phyloP scores from a whole-genome alignment of 2,797 vertebrate species.

The Schizopygopsis pylzovi region DNA sequence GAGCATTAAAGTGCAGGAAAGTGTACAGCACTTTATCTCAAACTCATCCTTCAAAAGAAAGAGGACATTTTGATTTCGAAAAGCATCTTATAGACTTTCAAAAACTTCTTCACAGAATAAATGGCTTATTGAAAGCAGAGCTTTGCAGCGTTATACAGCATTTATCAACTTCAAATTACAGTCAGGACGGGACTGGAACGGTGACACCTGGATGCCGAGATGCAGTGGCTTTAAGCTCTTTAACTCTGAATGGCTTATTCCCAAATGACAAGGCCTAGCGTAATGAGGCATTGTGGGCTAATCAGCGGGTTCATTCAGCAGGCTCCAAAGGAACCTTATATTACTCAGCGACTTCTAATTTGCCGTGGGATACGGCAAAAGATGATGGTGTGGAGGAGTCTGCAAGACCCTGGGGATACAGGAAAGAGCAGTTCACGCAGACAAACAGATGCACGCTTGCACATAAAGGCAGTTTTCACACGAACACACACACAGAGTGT shows the following conservation, averaged over 20 bases:
- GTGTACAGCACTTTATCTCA: not conserved
- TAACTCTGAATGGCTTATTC: slow-evolving; percentile 56
- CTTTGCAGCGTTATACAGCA: slow-evolving; percentile 17
- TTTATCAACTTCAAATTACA: slow-evolving; percentile 42
- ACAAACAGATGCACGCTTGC: slow-evolving; percentile 63
- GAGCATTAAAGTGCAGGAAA: not conserved
- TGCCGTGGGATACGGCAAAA: slow-evolving; percentile 50
- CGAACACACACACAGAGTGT: not conserved
- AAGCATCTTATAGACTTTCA: slow-evolving; percentile 16
- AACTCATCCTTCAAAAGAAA: slow-evolving; percentile 23
- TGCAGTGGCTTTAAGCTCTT: slow-evolving; percentile 47
- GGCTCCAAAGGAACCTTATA: slow-evolving; percentile 54
- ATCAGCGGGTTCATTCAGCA: slow-evolving; percentile 73
- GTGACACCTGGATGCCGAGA: slow-evolving; percentile 60
- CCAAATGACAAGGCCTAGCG: slow-evolving; percentile 71
- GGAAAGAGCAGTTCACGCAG: slow-evolving; percentile 55
- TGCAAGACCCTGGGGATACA: slow-evolving; percentile 51
- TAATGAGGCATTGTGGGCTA: slow-evolving; percentile 74
- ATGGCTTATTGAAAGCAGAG: slow-evolving; percentile 26
- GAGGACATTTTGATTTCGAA: slow-evolving; percentile 7
- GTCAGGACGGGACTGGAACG: slow-evolving; percentile 29
- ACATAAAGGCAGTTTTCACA: slow-evolving; percentile 12
- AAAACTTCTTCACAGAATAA: slow-evolving; percentile 8
- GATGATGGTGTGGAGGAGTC: slow-evolving; percentile 43
- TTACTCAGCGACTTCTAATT: slow-evolving; percentile 59